phyloP scores from a whole-genome alignment of 2,888 invertebrate genomes.

The Calameuta idolon region DNA sequence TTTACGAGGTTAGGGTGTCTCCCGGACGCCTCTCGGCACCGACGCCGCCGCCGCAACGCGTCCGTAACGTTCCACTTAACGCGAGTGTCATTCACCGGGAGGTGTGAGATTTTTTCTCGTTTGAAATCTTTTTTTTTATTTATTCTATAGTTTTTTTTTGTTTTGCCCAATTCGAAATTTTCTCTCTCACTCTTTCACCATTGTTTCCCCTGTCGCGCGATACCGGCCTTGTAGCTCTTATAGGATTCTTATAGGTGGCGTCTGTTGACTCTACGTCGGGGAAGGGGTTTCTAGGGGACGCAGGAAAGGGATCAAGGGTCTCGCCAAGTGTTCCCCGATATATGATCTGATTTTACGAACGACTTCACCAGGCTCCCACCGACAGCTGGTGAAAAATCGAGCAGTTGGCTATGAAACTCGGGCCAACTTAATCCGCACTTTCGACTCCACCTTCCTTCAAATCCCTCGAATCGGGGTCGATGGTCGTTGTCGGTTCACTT shows the following conservation, averaged over 20 bases:
- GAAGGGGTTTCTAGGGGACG: neutral
- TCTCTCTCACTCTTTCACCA: neutral
- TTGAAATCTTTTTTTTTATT: neutral
- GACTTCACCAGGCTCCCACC: slow-evolving; percentile 40
- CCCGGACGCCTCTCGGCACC: neutral
- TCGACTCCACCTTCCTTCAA: neutral
- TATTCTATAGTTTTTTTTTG: neutral
- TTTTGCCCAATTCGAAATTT: neutral
- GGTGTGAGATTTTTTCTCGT: neutral
- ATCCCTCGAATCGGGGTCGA: neutral
- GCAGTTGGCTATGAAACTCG: slow-evolving; percentile 32
- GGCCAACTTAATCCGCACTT: slow-evolving; percentile 37
- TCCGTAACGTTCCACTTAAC: slow-evolving; percentile 2
- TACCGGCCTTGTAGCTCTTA: neutral
- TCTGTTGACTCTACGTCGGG: neutral
- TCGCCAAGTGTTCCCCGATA: neutral
- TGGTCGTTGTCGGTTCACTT: slow-evolving; percentile 32
- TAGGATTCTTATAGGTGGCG: neutral
- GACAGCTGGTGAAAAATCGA: slow-evolving; percentile 50
- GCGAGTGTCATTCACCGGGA: neutral
- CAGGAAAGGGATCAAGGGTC: slow-evolving; percentile 13
- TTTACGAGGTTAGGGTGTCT: slow-evolving; percentile 2
- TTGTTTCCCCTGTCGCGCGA: neutral
- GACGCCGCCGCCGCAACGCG: neutral
- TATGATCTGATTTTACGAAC: slow-evolving; percentile 55